These are phyloP conservation scores for Agrilus mali DNA, from an alignment of 2,888 invertebrate species.

Conservation along the genomic window DNA sequence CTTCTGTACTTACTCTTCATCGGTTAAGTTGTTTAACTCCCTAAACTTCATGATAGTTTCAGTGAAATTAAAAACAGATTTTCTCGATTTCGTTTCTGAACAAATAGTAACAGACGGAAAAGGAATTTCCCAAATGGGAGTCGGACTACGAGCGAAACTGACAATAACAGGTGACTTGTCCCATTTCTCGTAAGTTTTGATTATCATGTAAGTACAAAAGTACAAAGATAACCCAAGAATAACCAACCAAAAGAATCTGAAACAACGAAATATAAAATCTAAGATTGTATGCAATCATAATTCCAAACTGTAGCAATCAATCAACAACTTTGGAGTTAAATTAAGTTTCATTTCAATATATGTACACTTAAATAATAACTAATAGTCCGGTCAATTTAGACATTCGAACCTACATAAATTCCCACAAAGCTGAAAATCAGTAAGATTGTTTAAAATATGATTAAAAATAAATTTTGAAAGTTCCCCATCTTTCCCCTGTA, in stretches of 20 bases:
- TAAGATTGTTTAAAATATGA: too few relatives aligned
- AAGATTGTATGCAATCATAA: too few relatives aligned
- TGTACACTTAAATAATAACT: too few relatives aligned
- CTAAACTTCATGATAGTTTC: slow-evolving; percentile 21
- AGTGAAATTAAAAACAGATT: slow-evolving; percentile 52
- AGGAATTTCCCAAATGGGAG: slow-evolving; percentile 52
- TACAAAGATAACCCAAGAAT: slow-evolving; percentile 30
- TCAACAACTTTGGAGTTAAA: too few relatives aligned
- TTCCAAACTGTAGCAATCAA: too few relatives aligned
- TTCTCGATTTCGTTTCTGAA: slow-evolving; percentile 47
- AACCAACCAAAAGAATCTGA: slow-evolving; percentile 52
- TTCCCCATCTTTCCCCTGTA: too few relatives aligned
- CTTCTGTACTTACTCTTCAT: slow-evolving; percentile 48
- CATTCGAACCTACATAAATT: too few relatives aligned
- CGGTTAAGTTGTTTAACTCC: slow-evolving; percentile 30
- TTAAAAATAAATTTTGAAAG: too few relatives aligned
- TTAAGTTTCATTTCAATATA: too few relatives aligned
- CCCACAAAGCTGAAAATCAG: too few relatives aligned
- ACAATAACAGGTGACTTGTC: slow-evolving; percentile 62
- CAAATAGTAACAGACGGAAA: slow-evolving; percentile 34
- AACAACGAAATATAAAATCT: slow-evolving; percentile 34
- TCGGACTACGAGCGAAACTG: slow-evolving; percentile 61
- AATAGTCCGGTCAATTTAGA: too few relatives aligned
- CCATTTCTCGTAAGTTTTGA: slow-evolving; percentile 60
- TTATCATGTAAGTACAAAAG: slow-evolving; percentile 44